phyloP scores from a whole-genome alignment of 2,113 vertebrate genomes.

The Excalfactoria chinensis region DNA sequence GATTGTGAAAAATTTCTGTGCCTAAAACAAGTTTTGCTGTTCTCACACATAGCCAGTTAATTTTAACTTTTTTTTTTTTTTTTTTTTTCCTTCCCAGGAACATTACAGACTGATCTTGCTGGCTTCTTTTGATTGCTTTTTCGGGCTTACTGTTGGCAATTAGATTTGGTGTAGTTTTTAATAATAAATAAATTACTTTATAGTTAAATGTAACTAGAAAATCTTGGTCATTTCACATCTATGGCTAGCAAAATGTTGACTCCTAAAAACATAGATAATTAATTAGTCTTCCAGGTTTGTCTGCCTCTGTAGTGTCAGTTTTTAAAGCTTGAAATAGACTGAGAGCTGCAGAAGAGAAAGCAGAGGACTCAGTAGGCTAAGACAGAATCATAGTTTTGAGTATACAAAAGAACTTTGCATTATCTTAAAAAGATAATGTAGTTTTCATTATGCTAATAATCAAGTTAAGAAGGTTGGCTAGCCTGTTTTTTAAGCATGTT shows the following conservation, averaged over 20 bases:
- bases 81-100: background rate
- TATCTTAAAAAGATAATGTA: background rate
- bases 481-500: background rate
- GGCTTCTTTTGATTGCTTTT: background rate
- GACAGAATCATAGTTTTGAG: background rate
- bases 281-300: background rate
- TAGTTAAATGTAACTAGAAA: background rate
- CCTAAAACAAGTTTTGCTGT: background rate
- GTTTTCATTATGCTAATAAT: background rate
- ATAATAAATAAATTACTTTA: background rate
- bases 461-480: background rate
- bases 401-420: background rate
- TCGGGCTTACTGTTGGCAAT: background rate
- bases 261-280: too few relatives aligned
- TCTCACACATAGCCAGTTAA: background rate
- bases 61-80: background rate
- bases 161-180: background rate
- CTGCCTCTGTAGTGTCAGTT: background rate
- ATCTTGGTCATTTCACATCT: background rate
- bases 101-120: background rate
- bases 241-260: background rate
- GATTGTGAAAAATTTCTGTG: background rate
- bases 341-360: background rate
- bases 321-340: background rate
- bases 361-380: background rate